Evolutionary conservation across 2,113 vertebrate species (phyloP).

Genomic region (Atlantisia rogersi): DNA sequence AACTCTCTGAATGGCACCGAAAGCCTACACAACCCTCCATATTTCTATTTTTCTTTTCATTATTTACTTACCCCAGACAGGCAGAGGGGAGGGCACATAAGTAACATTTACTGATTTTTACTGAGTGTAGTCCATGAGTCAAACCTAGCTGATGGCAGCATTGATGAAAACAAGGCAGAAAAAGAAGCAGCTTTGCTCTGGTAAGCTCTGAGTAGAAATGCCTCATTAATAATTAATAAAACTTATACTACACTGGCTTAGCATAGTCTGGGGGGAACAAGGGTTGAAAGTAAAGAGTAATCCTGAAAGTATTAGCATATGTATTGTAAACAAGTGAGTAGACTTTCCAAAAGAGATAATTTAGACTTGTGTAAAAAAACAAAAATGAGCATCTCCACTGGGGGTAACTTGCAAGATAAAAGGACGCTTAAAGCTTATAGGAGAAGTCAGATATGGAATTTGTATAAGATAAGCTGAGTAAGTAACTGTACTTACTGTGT

Average conservation of each 20-base stretch:
- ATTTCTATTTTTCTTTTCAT: neutral
- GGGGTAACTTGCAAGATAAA: neutral
- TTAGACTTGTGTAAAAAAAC: neutral
- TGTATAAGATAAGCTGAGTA: slow-evolving; percentile 36
- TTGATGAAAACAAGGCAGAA: neutral
- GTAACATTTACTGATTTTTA: neutral
- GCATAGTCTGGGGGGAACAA: neutral
- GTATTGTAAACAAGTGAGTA: neutral
- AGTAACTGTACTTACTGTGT: slow-evolving; percentile 88
- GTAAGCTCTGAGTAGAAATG: neutral
- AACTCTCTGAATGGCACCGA: neutral
- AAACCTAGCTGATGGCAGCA: neutral
- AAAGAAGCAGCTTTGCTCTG: neutral
- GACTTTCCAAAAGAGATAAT: neutral
- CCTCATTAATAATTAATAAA: neutral
- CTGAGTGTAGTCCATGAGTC: neutral
- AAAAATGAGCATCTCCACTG: slow-evolving; percentile 6
- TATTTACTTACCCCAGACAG: neutral
- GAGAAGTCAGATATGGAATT: neutral
- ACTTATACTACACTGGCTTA: neutral
- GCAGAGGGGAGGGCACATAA: neutral
- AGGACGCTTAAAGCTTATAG: neutral
- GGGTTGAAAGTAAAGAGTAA: neutral
- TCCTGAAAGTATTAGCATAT: neutral
- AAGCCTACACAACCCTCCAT: neutral